Evolutionary conservation across 2,113 vertebrate genomes (phyloP), one percentile per base, ranked within the genome.

Genomic region (Chlamydotis undulata): DNA sequence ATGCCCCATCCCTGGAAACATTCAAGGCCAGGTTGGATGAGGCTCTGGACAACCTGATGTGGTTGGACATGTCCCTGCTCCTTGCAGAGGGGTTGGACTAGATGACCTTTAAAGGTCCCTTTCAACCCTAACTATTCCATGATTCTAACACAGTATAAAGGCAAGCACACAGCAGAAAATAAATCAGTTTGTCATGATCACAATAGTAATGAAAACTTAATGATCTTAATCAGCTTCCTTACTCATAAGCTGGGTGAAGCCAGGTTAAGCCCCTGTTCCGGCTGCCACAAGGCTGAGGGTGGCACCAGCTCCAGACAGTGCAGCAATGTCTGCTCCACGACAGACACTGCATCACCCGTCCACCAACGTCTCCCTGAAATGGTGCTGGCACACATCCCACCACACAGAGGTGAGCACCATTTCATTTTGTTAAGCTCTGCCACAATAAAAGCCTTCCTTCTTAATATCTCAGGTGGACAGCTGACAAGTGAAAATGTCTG

Each of bases 301-400:
- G 26, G 55, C 31, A 10, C 73, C 19, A 12, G 33, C 10, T 43
- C 35, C 13, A 19, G 31, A 41, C 6, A 70, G 41, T 3, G 52
- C n/a, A 63, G 84, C n/a, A 78, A 12, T 2, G 23, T 31, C 22
- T 1, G 15, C 39, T 53, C 41, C 7, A 11, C 0, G 10, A 37
- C 37, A 77, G 83, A 60, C 23, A 41, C 43, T 15, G 49, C 50
- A 50, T 24, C 50, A 29, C 39, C 47, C 3, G 0, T 28, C 22
- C 7, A 9, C 23, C 0, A 1, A 22, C 2, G 2, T 31, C 52
- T 68, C 56, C 15, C 53, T 33, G 31, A 53, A 84, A 80, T 24
- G 49, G 16, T 33, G 47, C 4, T 7, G 64, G 37, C 21, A 89
- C 33, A 53, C 24, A 29, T 47, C 60, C 18, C 23, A 43, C 22